Evolutionary conservation across 2,113 vertebrate genomes (phyloP), one percentile per base, ranked within the genome.

Genomic region (Synodontis membranacea): DNA sequence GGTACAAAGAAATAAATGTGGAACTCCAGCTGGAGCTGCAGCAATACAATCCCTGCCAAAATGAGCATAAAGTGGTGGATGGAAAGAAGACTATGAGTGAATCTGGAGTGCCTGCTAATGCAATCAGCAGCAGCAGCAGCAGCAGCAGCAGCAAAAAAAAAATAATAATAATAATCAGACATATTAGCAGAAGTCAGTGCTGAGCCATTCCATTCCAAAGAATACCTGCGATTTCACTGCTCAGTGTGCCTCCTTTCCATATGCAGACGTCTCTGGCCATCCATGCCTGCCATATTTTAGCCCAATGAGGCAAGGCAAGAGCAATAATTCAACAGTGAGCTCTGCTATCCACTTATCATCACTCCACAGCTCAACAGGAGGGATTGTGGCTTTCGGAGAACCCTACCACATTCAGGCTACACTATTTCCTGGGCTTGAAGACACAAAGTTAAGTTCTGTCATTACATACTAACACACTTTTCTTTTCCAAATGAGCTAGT

Each of bases 51-150:
- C 62, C 54, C 58, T 44, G 44, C 52, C 39, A 74, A 82, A 64
- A 82, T 46, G 75, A 78, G 19, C 48, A 46, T 34, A 83, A 83
- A 58, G 72, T 31, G 50, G 15, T 68, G 48, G 48, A 70, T 42
- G 72, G 82, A 54, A 52, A 86, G 37, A 64, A 37, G 79, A 14
- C 25, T 25, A 42, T 82, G 46, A 56, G 79, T 52, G 34, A 72
- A 28, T 75, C 56, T 88, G 82, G 85, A 70, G 81, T 64, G 88
- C 92, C 91, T 93, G 94, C 80, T 87, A 92, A 93, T 84, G 78
- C 88, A 89, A 88, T 92, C 89, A 90, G 88, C 84, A 66, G 44
- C 80, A 50, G n/a, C n/a, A n/a, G n/a, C n/a, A n/a, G n/a, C n/a
- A n/a, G n/a, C n/a, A n/a, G n/a, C n/a, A n/a, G n/a, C n/a, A n/a